Evolutionary conservation across 92 coral and sea anemone genomes (phyloP), one percentile per base, ranked within the genome.

Genomic region (Parazoanthus atlanticus): DNA sequence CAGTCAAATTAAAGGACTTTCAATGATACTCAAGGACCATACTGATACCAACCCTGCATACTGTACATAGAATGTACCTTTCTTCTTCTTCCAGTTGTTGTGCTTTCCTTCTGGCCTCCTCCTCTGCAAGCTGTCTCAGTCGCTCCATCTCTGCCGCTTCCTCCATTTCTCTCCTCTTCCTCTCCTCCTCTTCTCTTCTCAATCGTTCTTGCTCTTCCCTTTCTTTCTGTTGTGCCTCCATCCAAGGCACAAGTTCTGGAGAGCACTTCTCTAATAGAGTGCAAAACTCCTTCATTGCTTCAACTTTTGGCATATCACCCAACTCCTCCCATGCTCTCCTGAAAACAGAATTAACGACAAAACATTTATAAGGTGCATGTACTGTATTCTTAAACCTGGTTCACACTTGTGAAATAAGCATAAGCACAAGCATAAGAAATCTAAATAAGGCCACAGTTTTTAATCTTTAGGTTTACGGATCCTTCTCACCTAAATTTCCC

Each of bases 251-350:
- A 23, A 97, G 77, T 90, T 97, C 99, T 16, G 98, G 98, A 13
- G 99, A 96, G 64, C 95, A 92, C 54, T 93, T 91, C 77, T 96
- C 99, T 54, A 97, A 88, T 67, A 97, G 93, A n/a, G 90, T 76
- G 74, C 98, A 95, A 70, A 97, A 97, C 80, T 95, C 95, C 89
- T 97, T 95, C 97, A 97, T 97, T 67, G 99, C 99, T 89, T 97
- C 95, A 69, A 92, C 88, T 76, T 89, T 91, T 36, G 94, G 82
- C 99, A 97, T 95, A 70, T 91, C 95, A 54, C 95, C 99, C 36
- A 97, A 94, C 41, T 93, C 90, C 84, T 97, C 99, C 99, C 99
- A 97, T 66, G 98, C 99, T 90, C 95, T 93, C 93, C 99, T 97
- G 52, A 79, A 9, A 43, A 73, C 5, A 46, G 26, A 71, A 28